These are phyloP conservation scores for Heliangelus exortis DNA, from an alignment of 2,797 vertebrate genomes.

Conservation along the genomic window DNA sequence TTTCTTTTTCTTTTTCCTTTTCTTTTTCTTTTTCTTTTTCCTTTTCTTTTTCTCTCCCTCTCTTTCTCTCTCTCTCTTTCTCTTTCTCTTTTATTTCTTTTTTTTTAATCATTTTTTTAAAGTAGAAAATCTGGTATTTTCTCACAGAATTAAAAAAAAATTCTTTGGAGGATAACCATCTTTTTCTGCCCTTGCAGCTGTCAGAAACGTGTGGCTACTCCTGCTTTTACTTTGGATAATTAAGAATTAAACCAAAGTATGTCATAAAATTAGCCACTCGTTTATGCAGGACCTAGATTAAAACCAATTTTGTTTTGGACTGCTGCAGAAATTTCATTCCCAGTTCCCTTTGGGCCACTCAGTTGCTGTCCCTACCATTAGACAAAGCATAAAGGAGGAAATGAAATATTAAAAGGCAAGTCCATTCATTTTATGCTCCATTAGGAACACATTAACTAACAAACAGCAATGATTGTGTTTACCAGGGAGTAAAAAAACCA, in stretches of 20 bases:
- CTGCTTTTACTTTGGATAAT: neutral
- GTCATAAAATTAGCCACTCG: neutral
- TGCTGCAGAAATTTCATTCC: slow-evolving; percentile 15
- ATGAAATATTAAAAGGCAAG: slow-evolving; percentile 9
- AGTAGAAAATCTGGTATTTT: neutral
- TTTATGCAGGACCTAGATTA: neutral
- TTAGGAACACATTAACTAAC: slow-evolving; percentile 16
- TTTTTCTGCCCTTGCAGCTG: neutral
- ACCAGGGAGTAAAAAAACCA: neutral
- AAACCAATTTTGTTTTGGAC: neutral
- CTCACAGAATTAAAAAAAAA: neutral
- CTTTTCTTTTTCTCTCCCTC: too few species aligned
- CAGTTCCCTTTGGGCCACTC: neutral
- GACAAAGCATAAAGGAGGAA: slow-evolving; percentile 27
- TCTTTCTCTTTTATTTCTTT: too few species aligned
- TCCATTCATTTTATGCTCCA: slow-evolving; percentile 16
- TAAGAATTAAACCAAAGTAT: neutral
- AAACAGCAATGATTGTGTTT: neutral
- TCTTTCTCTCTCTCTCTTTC: too few species aligned
- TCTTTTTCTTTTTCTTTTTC: too few species aligned
- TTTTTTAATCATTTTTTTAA: too few species aligned
- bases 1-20: too few species aligned
- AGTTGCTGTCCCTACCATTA: neutral
- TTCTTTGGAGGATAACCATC: neutral
- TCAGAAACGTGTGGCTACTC: neutral